Conservation (phyloP, 1,140 invertebrate species). For the Heliconius congener region DNA sequence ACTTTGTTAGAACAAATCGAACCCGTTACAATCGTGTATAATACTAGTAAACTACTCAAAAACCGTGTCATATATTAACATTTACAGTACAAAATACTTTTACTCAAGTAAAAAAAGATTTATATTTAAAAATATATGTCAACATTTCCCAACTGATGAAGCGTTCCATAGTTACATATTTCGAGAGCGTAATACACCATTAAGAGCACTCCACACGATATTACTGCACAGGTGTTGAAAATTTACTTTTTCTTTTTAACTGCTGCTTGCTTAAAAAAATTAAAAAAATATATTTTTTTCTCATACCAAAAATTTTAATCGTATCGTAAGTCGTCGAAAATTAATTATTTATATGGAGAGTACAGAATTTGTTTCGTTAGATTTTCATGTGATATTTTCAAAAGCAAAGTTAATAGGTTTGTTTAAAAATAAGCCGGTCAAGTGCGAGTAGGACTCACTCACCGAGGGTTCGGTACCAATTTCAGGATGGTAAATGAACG, state of each 20-base stretch:
- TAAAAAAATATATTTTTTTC: not conserved
- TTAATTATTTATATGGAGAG: constrained; percentile 8
- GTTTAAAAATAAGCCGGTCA: too few relatives aligned
- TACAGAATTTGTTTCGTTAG: not conserved
- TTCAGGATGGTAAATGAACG: too few relatives aligned
- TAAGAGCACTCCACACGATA: constrained; percentile 17
- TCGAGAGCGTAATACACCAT: constrained; percentile 18
- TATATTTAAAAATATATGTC: constrained; percentile 3
- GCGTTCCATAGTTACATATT: constrained; percentile 16
- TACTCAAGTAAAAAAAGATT: not conserved
- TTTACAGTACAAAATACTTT: not conserved
- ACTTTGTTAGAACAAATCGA: not conserved
- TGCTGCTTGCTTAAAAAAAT: not conserved
- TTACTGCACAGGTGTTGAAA: constrained; percentile 14
- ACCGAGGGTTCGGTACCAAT: too few relatives aligned
- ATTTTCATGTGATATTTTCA: too few relatives aligned
- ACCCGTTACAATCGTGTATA: not conserved
- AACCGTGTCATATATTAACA: not conserved
- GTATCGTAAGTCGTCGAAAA: not conserved
- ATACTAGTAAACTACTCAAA: not conserved
- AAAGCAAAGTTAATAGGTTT: too few relatives aligned
- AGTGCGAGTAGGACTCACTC: too few relatives aligned
- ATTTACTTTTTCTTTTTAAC: constrained; percentile 13
- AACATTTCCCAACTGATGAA: constrained; percentile 14
- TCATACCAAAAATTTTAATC: too few relatives aligned